phyloP scores from a whole-genome alignment of 2,113 vertebrate genomes.

The Psittacus erithacus region DNA sequence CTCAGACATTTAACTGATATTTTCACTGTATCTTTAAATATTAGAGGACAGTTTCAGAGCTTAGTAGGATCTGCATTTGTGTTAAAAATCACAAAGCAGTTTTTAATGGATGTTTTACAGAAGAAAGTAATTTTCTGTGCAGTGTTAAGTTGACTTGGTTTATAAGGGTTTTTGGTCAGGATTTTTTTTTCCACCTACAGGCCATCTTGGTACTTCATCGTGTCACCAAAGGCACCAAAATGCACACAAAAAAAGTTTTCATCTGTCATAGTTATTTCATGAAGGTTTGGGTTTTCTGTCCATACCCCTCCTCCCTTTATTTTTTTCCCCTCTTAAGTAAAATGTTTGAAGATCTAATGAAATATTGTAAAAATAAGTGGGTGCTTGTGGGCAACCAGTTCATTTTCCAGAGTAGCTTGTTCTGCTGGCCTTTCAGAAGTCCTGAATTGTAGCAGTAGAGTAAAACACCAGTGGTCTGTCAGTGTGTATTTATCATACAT shows the following conservation, averaged over 20 bases:
- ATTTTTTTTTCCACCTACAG: not conserved
- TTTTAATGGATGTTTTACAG: not conserved
- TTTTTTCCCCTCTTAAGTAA: not conserved
- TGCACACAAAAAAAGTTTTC: not conserved
- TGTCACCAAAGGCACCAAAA: not conserved
- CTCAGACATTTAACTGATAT: not conserved
- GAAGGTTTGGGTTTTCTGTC: not conserved
- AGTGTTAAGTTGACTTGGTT: not conserved
- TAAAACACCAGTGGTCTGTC: not conserved
- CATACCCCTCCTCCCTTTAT: not conserved
- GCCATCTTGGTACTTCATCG: not conserved
- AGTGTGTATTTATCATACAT: not conserved
- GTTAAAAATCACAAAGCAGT: not conserved
- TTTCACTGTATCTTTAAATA: not conserved
- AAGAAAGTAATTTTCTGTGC: not conserved
- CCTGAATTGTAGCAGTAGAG: not conserved
- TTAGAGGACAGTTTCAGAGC: not conserved
- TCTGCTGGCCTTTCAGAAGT: not conserved
- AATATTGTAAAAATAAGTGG: not conserved
- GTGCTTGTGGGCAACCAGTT: not conserved
- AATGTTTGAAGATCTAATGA: not conserved
- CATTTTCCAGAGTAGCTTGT: not conserved
- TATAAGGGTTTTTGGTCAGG: not conserved
- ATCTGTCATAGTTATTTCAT: not conserved
- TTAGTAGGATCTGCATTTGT: not conserved